Evolutionary conservation across 2,888 invertebrate species (phyloP).

Genomic region (Aleiodes leptofemur): DNA sequence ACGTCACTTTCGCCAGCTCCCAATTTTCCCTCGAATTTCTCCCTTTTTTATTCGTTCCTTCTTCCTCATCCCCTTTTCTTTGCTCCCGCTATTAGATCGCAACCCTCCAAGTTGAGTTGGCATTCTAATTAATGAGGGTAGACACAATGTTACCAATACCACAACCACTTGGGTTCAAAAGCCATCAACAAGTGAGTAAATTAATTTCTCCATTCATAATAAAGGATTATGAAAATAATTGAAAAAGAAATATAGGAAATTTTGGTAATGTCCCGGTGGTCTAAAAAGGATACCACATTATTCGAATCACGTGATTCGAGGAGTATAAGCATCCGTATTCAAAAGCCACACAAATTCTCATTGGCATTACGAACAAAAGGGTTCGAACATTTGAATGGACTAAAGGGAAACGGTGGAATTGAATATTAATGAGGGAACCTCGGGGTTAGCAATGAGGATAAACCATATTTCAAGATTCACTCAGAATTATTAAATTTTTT

Average conservation of each 20-base stretch:
- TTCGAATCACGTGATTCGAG: constrained; percentile 33
- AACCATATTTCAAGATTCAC: constrained; percentile 27
- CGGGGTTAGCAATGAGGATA: constrained; percentile 32
- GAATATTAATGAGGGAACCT: constrained; percentile 30
- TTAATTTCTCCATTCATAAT: too few relatives aligned
- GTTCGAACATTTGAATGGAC: constrained; percentile 29
- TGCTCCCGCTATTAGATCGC: constrained; percentile 25
- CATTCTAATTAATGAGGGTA: constrained; percentile 28
- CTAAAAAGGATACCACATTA: not conserved
- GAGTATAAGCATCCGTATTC: constrained; percentile 29
- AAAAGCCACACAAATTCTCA: constrained; percentile 31
- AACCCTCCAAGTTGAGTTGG: constrained; percentile 38
- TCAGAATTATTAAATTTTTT: constrained; percentile 23
- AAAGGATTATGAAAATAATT: not conserved
- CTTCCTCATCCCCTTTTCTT: constrained; percentile 37
- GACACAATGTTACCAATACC: not conserved
- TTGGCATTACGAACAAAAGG: constrained; percentile 34
- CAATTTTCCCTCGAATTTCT: constrained; percentile 19
- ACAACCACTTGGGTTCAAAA: too few relatives aligned
- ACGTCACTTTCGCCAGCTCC: constrained; percentile 24
- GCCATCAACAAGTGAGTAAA: too few relatives aligned
- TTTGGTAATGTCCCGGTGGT: not conserved
- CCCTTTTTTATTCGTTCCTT: constrained; percentile 18
- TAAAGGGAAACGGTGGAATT: constrained; percentile 22
- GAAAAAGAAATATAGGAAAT: not conserved